Base-by-base conservation (phyloP, 2,113 vertebrate genomes). In the Perognathus longimembris region DNA sequence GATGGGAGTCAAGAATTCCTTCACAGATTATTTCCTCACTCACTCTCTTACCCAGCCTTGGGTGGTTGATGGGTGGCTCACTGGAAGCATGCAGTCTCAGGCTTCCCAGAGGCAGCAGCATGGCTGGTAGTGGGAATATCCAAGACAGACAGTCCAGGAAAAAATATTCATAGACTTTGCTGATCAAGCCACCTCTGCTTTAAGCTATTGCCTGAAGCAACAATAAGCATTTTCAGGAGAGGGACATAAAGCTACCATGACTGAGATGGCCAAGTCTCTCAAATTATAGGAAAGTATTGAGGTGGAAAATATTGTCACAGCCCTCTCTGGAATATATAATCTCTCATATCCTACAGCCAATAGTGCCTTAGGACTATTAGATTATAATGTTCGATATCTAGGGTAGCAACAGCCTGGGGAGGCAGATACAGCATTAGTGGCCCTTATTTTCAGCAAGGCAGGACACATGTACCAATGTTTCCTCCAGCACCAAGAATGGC, bases 361-460 rank as follows among this genome's bases (percentile, higher is more conserved):
- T 6, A 17, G 6, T 45, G 66, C 34, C 22, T 74, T 74, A 36
- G 36, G 66, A 20, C 22, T 17, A 64, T 45, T 40, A 34, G 38
- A 38, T 32, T 40, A 2, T 34, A 26, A 22, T 15, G 32, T 45
- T 8, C 38, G 45, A n/a, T 32, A 28, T n/a, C 59, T 4, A 20
- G 36, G 67, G 28, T 20, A 40, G 26, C 34, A 38, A 5, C 54
- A 84, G 34, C n/a, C 26, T 22, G 45, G 30, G 21, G 15, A 17
- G 20, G 57, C 6, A 7, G 15, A 7, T 4, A 10, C 12, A 61
- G 2, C n/a, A 71, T 14, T 0, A 14, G 22, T 15, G 4, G 59
- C 50, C 66, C 21, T 38, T 18, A 61, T 4, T 26, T 4, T 11
- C 15, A 32, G 14, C 17, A 11, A 36, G 40, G 15, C 5, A 24